These are phyloP conservation scores for Labeo rohita DNA, from an alignment of 2,113 vertebrate genomes.

Conservation along the genomic window DNA sequence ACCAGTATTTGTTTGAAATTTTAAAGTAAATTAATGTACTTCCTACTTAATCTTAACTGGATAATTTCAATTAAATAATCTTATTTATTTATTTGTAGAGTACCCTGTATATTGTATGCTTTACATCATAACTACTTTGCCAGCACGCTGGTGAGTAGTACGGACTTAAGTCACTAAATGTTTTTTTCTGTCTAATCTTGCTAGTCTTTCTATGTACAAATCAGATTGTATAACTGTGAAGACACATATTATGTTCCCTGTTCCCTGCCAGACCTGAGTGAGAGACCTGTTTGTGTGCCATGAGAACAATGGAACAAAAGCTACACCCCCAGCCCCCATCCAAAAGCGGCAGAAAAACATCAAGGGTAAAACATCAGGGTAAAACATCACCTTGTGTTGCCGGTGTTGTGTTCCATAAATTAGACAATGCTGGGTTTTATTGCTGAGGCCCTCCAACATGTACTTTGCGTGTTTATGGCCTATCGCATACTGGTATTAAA, in stretches of 20 bases:
- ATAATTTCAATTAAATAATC: background rate
- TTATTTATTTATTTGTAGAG: no score
- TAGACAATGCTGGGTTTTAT: slow-evolving; percentile 79
- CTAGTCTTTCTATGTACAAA: background rate
- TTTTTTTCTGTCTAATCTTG: background rate
- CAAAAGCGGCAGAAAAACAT: slow-evolving; percentile 54
- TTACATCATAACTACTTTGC: background rate
- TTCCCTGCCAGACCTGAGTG: background rate
- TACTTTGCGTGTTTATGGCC: slow-evolving; percentile 74
- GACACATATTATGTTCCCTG: background rate
- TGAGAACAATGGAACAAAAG: slow-evolving; percentile 35
- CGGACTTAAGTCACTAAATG: no score
- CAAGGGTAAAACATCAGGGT: slow-evolving; percentile 73
- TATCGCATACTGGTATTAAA: slow-evolving; percentile 73
- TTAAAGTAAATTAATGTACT: background rate
- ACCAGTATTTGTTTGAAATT: background rate
- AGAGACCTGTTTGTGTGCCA: slow-evolving; percentile 17
- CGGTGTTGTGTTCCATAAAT: slow-evolving; percentile 78
- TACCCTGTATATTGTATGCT: background rate
- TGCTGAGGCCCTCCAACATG: slow-evolving; percentile 65
- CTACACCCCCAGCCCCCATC: slow-evolving; percentile 49
- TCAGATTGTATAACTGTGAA: background rate
- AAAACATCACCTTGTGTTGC: slow-evolving; percentile 72
- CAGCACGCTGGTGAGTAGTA: background rate
- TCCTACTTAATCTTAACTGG: background rate